These are phyloP conservation scores for Triplophysa yarkandensis DNA, from an alignment of 2,797 vertebrate species.

Conservation along the genomic window DNA sequence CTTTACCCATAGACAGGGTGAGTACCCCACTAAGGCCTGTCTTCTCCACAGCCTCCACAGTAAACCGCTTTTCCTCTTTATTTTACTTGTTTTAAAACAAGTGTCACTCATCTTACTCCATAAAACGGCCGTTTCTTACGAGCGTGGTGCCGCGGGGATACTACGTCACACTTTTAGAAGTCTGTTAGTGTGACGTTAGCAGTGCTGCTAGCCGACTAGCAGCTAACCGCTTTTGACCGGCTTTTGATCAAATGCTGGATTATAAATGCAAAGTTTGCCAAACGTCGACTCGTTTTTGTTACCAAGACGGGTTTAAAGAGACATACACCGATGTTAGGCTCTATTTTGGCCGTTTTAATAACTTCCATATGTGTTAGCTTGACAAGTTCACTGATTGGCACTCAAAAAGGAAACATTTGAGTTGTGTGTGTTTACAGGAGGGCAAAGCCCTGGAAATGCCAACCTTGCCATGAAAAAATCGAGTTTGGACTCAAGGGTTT, in stretches of 20 bases:
- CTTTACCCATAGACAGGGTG: conserved; percentile 65
- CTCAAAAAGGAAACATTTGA: conserved; percentile 21
- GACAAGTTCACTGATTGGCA: conserved; percentile 1
- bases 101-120: conserved; percentile 40
- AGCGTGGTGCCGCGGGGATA: neutral
- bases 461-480: no score
- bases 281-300: conserved; percentile 14
- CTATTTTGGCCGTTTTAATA: neutral
- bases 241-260: conserved; percentile 29
- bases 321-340: neutral
- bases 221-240: conserved; percentile 31
- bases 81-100: conserved; percentile 16
- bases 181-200: conserved; percentile 7
- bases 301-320: neutral
- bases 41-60: conserved; percentile 35
- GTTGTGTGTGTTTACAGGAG: neutral
- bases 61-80: conserved; percentile 17
- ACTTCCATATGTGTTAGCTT: conserved; percentile 27
- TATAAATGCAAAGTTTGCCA: neutral
- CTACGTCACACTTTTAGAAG: neutral
- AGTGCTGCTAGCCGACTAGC: conserved; percentile 27
- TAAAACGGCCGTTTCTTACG: conserved; percentile 29
- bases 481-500: no score
- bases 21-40: conserved; percentile 62
- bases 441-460: no score